Conservation (phyloP, 2,113 vertebrate species). For the Alces alces region DNA sequence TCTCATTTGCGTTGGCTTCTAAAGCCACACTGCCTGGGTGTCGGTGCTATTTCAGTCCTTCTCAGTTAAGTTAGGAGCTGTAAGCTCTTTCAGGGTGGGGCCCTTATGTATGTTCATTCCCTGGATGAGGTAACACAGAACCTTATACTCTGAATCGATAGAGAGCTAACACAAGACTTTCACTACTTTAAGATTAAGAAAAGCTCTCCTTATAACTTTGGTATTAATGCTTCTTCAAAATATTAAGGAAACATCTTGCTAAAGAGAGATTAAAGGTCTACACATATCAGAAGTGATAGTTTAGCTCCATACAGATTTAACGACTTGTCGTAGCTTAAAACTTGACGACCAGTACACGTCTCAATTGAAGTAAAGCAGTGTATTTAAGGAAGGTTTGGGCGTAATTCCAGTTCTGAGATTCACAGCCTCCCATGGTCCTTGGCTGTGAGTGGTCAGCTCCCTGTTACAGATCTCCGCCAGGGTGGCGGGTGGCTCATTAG, state of each 20-base stretch:
- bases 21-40: neutral
- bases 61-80: fast-evolving
- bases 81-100: neutral
- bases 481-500: neutral
- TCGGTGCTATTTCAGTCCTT: neutral
- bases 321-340: neutral
- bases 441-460: fast-evolving
- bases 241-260: neutral
- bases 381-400: neutral
- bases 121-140: neutral
- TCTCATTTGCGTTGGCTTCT: neutral
- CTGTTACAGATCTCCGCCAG: neutral
- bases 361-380: neutral
- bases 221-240: neutral
- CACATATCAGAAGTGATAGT: no score
- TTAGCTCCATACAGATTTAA: neutral
- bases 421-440: no score
- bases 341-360: neutral
- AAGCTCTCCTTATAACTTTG: neutral
- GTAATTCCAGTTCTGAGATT: neutral
- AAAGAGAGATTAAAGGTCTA: neutral
- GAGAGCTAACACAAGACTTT: neutral
- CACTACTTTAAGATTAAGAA: neutral
- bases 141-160: neutral
- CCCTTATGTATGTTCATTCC: neutral